Percentiles rank a stretch among this genome's conserved stretches.
These are phyloP conservation scores for Mus spretus DNA, from an alignment of 2,797 vertebrate species.

Conservation along the genomic window DNA sequence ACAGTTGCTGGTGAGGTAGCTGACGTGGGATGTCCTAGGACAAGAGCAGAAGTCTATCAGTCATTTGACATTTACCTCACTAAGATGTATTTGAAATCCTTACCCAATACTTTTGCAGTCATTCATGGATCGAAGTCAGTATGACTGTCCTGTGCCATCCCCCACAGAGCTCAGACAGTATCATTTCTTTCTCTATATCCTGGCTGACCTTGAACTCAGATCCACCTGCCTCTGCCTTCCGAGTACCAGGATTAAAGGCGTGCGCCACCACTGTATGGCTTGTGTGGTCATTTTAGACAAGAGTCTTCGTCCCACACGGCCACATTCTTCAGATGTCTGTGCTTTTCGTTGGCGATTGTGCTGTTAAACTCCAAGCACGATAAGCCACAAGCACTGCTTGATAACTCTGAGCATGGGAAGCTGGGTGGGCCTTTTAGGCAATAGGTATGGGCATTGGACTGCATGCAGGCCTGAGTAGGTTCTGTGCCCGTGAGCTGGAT, in stretches of 20 bases:
- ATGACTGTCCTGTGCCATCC: rapidly evolving
- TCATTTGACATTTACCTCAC: background rate
- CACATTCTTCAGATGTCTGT: background rate
- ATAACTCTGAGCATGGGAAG: background rate
- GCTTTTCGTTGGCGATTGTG: background rate
- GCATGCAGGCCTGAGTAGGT: rapidly evolving
- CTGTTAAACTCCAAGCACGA: background rate
- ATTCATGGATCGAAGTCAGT: rapidly evolving
- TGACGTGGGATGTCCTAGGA: background rate
- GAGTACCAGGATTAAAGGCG: background rate
- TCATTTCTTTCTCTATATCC: background rate
- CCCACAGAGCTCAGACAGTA: background rate
- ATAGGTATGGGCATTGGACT: too few species aligned
- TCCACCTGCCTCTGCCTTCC: background rate
- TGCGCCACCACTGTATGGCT: background rate
- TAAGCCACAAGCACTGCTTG: background rate
- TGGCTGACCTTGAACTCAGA: background rate
- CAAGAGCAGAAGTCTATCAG: rapidly evolving
- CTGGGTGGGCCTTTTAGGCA: background rate
- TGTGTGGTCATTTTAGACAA: background rate
- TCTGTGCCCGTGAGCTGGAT: background rate
- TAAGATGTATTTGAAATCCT: background rate
- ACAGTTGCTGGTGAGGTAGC: background rate
- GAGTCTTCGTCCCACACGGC: background rate
- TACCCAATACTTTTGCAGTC: too few species aligned